A percentile compares a stretch with the other conserved stretches of the same genome.
Conservation (phyloP, 2,797 vertebrate species). For the Sebastes iracundus region DNA sequence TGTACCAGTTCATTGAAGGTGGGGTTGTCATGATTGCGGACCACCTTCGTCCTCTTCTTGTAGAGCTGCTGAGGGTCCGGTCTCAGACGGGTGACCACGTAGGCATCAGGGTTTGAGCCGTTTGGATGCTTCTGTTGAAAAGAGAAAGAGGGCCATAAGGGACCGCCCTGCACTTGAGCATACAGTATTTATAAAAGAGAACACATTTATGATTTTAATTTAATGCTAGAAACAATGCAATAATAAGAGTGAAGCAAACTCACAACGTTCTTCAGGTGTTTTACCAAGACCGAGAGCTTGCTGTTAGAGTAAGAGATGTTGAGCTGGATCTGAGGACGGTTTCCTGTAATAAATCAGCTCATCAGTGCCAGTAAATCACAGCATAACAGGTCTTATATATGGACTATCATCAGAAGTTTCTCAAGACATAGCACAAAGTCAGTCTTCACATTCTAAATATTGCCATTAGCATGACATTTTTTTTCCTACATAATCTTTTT, state of each 20-base stretch:
- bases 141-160: neutral
- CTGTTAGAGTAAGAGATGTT: constrained; percentile 72
- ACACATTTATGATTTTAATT: neutral
- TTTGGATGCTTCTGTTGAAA: constrained; percentile 83
- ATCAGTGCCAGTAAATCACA: neutral
- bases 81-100: constrained; percentile 85
- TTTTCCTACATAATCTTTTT: neutral
- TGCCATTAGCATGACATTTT: neutral
- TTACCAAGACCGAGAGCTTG: constrained; percentile 84
- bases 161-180: neutral
- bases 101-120: constrained; percentile 86
- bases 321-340: constrained; percentile 81
- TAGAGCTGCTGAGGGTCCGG: constrained; percentile 81
- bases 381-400: neutral
- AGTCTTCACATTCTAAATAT: neutral
- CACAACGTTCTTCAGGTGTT: constrained; percentile 87
- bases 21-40: constrained; percentile 87
- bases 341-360: constrained; percentile 50
- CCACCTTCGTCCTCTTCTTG: constrained; percentile 88
- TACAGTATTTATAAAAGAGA: neutral
- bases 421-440: neutral
- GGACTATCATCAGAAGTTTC: neutral
- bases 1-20: constrained; percentile 91
- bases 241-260: constrained; percentile 64
- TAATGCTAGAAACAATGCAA: neutral